These are phyloP conservation scores for Leptopilina drosophilae DNA, from an alignment of 2,888 invertebrate species.

Conservation along the genomic window DNA sequence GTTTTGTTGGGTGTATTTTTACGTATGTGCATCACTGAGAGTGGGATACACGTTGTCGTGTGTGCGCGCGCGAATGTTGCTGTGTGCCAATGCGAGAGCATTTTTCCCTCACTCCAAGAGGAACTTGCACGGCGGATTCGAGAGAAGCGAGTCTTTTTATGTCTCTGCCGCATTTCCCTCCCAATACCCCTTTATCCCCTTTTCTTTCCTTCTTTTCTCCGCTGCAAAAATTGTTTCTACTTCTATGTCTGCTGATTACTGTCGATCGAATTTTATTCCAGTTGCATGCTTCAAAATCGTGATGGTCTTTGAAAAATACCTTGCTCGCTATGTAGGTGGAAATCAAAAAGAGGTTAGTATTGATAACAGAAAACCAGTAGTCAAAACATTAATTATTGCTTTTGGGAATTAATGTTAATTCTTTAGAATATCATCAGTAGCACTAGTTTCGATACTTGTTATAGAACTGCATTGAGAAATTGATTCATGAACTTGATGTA, in stretches of 20 bases:
- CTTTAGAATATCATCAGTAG: too few relatives aligned
- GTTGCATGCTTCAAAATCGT: too few relatives aligned
- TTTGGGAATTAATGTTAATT: too few relatives aligned
- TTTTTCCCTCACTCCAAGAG: conserved; percentile 19
- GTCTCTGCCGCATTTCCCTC: conserved; percentile 27
- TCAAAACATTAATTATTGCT: too few relatives aligned
- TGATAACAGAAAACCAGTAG: too few relatives aligned
- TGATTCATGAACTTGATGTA: too few relatives aligned
- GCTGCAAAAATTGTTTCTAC: not conserved
- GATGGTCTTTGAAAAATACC: too few relatives aligned
- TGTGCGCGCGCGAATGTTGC: not conserved
- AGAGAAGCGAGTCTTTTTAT: conserved; percentile 39
- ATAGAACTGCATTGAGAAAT: too few relatives aligned
- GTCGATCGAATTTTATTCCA: not conserved
- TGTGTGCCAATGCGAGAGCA: conserved; percentile 3
- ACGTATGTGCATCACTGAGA: conserved; percentile 7
- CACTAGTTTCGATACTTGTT: too few relatives aligned
- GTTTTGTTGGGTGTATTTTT: conserved; percentile 50
- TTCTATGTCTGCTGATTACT: conserved; percentile 27
- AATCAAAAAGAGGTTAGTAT: too few relatives aligned
- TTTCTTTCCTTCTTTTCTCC: conserved; percentile 30
- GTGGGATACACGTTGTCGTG: conserved; percentile 22
- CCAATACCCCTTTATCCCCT: not conserved
- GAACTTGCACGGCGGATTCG: conserved; percentile 28
- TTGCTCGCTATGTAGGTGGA: too few relatives aligned